Base-by-base conservation (phyloP, 2,797 vertebrate species). In the Chelon labrosus region DNA sequence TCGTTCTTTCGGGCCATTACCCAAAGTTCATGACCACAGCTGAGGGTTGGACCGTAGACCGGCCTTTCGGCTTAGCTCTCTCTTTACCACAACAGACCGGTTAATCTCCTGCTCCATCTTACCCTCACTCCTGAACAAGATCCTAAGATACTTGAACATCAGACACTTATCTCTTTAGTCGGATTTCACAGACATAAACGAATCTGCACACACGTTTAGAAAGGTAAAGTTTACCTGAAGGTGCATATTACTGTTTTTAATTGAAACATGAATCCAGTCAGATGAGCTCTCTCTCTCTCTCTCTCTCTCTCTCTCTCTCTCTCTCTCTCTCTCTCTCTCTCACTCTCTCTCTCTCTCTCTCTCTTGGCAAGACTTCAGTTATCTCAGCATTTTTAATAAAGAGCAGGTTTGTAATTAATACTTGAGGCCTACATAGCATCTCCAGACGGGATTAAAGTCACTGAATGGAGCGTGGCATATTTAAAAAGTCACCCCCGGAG, bases 361-460 rank as follows among this genome's bases (percentile, higher is more conserved):
- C 17, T 35, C 54, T 44, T 25, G 53, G 19, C 17, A 10, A 25
- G 31, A 41, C 49, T 19, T 56, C 35, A 63, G 53, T 69, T 65
- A 66, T 14, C 16, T n/a, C 11, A 39, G 19, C 9, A 4, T 27
- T 55, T 35, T 5, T 67, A 22, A 66, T 42, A 22, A 67, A 70
- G 64, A 64, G 49, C 11, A 12, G 62, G 20, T 25, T 10, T 56
- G 56, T 73, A 59, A 76, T 84, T 69, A 85, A 76, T 42, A 20
- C 53, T 55, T 1, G 22, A 0, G 22, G 56, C 39, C 72, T 62
- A 63, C 70, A 68, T 79, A 60, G 49, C 35, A 58, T 58, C 64
- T 62, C 7, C 17, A 62, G 68, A 74, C 22, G 64, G 85, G 83
- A 83, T 75, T 85, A 59, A 66, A 76, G 66, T 56, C 31, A 63